A percentile compares a stretch with the other conserved stretches of the same genome.
These are phyloP conservation scores for Caretta caretta DNA, from an alignment of 2,113 vertebrate genomes.

Conservation along the genomic window DNA sequence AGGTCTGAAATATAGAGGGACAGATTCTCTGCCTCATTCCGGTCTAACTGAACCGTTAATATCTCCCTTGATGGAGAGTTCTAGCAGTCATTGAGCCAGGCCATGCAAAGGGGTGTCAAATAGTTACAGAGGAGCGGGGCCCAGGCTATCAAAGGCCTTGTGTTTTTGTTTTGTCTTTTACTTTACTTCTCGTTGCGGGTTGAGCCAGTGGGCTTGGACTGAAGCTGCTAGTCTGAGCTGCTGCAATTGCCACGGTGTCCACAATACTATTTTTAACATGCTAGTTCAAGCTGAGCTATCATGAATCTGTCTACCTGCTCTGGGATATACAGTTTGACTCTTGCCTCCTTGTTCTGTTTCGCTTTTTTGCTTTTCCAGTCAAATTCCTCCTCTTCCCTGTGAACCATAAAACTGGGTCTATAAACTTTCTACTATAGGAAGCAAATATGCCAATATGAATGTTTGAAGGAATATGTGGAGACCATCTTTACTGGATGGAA, in stretches of 20 bases:
- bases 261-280: neutral
- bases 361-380: too few species aligned
- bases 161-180: neutral
- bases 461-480: too few species aligned
- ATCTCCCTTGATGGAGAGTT: neutral
- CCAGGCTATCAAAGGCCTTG: neutral
- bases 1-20: neutral
- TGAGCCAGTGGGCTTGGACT: neutral
- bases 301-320: too few species aligned
- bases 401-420: too few species aligned
- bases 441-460: too few species aligned
- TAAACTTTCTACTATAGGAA: too few species aligned
- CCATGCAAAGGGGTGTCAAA: neutral
- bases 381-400: too few species aligned
- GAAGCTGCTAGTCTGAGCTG: neutral
- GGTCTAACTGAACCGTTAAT: neutral
- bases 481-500: too few species aligned
- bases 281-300: neutral
- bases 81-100: neutral
- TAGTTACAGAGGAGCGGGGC: neutral
- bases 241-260: neutral
- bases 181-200: neutral
- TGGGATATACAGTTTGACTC: too few species aligned
- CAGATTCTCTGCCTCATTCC: neutral
- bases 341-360: too few species aligned